Evolutionary conservation across 1,140 invertebrate genomes (phyloP).

Genomic region (Heliconius hewitsoni): DNA sequence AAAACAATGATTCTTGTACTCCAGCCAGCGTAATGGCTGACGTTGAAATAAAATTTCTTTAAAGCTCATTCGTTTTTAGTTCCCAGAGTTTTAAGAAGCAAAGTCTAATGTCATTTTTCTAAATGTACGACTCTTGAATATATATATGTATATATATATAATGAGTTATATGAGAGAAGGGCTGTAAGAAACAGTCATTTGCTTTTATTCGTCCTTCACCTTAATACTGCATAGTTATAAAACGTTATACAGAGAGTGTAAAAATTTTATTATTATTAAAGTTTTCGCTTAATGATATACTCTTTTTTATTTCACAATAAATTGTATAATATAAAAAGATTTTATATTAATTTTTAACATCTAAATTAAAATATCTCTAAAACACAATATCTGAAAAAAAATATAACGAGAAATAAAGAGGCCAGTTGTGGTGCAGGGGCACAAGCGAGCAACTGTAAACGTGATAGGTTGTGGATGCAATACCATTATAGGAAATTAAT

Average conservation of each 20-base stretch:
- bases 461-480: no score
- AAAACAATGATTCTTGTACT: constrained; percentile 10
- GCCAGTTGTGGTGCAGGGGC: no score
- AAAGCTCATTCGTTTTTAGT: constrained; percentile 15
- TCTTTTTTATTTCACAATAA: background rate
- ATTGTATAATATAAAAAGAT: no score
- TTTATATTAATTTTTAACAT: background rate
- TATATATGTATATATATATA: background rate
- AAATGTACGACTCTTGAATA: background rate
- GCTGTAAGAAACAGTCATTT: constrained; percentile 2
- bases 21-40: background rate
- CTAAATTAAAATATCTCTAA: background rate
- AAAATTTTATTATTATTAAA: constrained; percentile 4
- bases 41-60: constrained; percentile 20
- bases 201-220: background rate
- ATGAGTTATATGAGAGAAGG: constrained; percentile 1
- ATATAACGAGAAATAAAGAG: no score
- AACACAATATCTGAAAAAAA: background rate
- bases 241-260: constrained; percentile 1
- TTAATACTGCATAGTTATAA: background rate
- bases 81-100: constrained; percentile 10
- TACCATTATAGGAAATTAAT: no score
- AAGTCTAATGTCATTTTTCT: constrained; percentile 18
- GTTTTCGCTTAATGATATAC: background rate
- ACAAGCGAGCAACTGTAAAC: no score